Percentiles rank a stretch among this genome's conserved stretches.
Conservation (phyloP, 2,888 invertebrate species). For the Geotrupes spiniger region DNA sequence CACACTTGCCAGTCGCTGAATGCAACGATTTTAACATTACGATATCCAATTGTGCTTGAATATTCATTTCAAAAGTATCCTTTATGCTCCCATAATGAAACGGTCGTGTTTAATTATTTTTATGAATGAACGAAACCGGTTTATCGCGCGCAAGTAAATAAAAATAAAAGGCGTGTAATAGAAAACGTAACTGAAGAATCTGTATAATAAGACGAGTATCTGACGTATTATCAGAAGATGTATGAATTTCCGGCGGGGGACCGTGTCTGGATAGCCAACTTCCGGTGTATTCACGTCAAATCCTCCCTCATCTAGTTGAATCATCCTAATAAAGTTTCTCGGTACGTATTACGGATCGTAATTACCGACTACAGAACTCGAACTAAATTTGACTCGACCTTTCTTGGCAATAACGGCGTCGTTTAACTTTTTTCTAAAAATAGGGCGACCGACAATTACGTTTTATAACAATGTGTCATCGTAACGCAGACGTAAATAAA, state of each 20-base stretch:
- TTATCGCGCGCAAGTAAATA: not conserved
- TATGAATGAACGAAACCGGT: no score
- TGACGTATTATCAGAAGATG: slow-evolving; percentile 24
- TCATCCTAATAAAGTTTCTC: slow-evolving; percentile 20
- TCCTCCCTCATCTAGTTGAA: slow-evolving; percentile 22
- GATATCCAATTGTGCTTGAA: no score
- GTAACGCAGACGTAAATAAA: not conserved
- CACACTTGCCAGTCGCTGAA: no score
- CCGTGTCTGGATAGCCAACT: slow-evolving; percentile 41
- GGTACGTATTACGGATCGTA: not conserved
- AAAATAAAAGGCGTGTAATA: slow-evolving; percentile 7
- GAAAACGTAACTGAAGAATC: slow-evolving; percentile 18
- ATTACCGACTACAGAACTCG: not conserved
- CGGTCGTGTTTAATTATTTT: no score
- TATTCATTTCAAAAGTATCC: no score
- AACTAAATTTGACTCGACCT: not conserved
- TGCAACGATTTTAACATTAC: no score
- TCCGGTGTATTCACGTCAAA: slow-evolving; percentile 44
- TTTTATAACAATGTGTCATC: slow-evolving; percentile 1
- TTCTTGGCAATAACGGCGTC: not conserved
- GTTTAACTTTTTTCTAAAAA: slow-evolving; percentile 2
- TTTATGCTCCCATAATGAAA: no score
- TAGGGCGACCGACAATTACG: slow-evolving; percentile 1
- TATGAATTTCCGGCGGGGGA: slow-evolving; percentile 37
- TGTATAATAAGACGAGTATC: slow-evolving; percentile 16